These are phyloP conservation scores for Rynchops niger DNA, from an alignment of 2,113 vertebrate genomes.

Conservation along the genomic window DNA sequence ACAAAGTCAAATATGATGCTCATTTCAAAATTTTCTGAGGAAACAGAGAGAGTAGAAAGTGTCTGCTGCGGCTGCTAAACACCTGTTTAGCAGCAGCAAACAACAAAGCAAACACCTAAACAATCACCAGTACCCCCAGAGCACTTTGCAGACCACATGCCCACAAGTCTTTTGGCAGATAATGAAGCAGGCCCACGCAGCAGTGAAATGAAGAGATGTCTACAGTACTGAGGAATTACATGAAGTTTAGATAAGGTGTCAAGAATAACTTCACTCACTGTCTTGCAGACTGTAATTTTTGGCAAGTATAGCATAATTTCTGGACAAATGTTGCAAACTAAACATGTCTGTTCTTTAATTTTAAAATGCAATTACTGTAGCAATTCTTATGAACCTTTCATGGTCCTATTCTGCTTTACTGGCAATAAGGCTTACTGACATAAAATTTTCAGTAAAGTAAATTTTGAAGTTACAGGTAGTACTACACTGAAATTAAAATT, in stretches of 20 bases:
- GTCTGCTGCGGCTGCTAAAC: background rate
- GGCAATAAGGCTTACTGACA: background rate
- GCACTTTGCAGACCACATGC: background rate
- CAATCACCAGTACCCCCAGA: background rate
- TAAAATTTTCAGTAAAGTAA: background rate
- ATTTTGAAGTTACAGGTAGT: background rate
- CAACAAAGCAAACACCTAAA: no score
- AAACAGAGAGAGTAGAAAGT: background rate
- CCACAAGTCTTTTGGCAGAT: background rate
- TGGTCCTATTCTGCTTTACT: background rate
- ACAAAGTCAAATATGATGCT: background rate
- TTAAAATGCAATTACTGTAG: background rate
- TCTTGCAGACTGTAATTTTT: background rate
- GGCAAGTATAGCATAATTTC: background rate
- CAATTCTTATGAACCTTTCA: background rate
- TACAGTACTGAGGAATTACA: background rate
- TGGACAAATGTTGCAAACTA: background rate
- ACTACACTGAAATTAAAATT: background rate
- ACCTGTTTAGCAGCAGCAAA: no score
- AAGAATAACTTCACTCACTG: constrained; percentile 3
- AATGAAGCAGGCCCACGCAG: background rate
- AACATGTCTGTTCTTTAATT: background rate
- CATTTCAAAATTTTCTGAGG: background rate
- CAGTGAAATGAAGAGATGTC: constrained; percentile 8
- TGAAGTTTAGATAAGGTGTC: background rate